Conservation (phyloP, 2,797 vertebrate genomes). For the Leptatherina wallacei region DNA sequence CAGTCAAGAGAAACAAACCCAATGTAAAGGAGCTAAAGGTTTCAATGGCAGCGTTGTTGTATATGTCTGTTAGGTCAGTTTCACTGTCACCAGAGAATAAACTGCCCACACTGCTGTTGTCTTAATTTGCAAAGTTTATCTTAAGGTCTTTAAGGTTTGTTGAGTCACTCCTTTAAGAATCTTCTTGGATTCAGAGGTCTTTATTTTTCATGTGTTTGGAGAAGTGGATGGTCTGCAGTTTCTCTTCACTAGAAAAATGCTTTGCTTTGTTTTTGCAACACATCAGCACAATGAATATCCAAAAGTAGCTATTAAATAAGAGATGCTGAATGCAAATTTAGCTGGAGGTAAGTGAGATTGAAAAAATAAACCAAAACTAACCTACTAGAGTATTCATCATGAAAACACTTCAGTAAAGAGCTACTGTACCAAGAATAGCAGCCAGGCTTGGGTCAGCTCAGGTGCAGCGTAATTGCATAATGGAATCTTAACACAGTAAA, state of each 20-base stretch:
- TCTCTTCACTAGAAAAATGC: not conserved
- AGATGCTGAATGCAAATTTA: not conserved
- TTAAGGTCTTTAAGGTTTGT: not conserved
- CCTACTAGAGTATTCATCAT: not conserved
- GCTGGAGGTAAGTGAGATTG: not conserved
- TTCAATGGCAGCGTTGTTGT: not conserved
- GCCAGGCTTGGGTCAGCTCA: slow-evolving; percentile 12
- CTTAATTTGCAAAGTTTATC: not conserved
- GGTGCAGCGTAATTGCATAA: slow-evolving; percentile 46
- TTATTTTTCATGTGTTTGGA: not conserved
- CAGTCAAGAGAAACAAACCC: not conserved
- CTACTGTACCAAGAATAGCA: not conserved
- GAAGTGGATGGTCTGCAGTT: not conserved
- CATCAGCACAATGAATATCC: not conserved
- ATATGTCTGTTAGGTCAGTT: not conserved
- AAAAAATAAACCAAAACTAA: not conserved
- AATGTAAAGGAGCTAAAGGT: not conserved
- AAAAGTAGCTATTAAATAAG: not conserved
- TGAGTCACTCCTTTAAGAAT: not conserved
- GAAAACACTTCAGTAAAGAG: not conserved
- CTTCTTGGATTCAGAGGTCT: not conserved
- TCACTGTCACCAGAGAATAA: not conserved
- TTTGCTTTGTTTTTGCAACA: not conserved
- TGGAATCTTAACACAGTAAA: slow-evolving; percentile 48
- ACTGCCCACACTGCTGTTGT: not conserved